These are phyloP conservation scores for Ptilorrhoa leucosticta DNA, from an alignment of 2,113 vertebrate genomes.

Conservation along the genomic window DNA sequence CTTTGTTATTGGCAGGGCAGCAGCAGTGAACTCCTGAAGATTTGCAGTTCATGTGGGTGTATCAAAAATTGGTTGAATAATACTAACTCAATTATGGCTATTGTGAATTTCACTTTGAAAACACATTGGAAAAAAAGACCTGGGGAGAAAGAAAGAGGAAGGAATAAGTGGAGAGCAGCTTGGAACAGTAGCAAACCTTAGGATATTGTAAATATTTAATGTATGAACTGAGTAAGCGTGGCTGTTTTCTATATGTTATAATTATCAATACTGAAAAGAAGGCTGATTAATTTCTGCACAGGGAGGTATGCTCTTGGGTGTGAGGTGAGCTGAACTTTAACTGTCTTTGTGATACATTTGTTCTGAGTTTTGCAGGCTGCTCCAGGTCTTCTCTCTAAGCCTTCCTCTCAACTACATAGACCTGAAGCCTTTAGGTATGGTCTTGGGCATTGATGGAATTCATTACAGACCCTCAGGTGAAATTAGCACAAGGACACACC, in stretches of 20 bases:
- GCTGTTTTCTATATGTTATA: neutral
- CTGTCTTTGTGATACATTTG: neutral
- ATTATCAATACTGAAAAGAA: neutral
- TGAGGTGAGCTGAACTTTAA: neutral
- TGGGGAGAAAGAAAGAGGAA: neutral
- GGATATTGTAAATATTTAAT: constrained; percentile 18
- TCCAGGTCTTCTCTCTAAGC: neutral
- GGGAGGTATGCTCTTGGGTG: neutral
- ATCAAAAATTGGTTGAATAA: neutral
- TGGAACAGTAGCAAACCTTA: neutral
- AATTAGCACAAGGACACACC: neutral
- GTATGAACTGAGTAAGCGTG: neutral
- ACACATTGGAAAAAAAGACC: neutral
- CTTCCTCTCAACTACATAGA: neutral
- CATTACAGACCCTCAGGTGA: neutral
- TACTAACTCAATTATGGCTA: neutral
- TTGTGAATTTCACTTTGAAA: constrained; percentile 7
- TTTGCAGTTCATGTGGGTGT: neutral
- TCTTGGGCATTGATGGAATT: neutral
- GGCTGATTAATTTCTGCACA: neutral
- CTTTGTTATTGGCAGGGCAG: constrained; percentile 10
- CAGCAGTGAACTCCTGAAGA: neutral
- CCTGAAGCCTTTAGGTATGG: neutral
- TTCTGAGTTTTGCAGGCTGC: neutral
- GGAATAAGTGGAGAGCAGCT: neutral